Conservation (phyloP, 2,888 invertebrate genomes). For the Autographa pulchrina region DNA sequence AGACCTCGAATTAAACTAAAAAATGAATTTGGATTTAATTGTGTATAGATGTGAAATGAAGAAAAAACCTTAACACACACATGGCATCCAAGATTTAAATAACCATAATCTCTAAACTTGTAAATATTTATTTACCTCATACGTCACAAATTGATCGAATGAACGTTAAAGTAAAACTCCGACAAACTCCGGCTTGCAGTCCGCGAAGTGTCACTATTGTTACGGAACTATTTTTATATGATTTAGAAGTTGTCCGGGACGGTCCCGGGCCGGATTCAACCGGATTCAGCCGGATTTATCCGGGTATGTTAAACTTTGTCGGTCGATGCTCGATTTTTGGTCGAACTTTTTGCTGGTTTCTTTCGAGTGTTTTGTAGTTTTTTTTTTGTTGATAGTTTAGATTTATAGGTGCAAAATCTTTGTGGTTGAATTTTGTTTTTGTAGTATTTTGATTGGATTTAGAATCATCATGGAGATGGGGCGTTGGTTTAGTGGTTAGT, state of each 20-base stretch:
- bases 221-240: conserved; percentile 59
- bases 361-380: conserved; percentile 44
- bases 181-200: conserved; percentile 28
- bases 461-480: too few relatives aligned
- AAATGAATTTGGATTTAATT: too few relatives aligned
- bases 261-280: conserved; percentile 28
- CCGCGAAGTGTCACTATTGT: conserved; percentile 42
- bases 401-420: not conserved
- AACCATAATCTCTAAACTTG: not conserved
- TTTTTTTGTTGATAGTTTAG: conserved; percentile 12
- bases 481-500: too few relatives aligned
- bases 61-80: not conserved
- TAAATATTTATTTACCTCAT: not conserved
- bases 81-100: not conserved
- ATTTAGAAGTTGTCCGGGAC: conserved; percentile 55
- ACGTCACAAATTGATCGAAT: not conserved
- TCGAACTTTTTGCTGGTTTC: conserved; percentile 41
- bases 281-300: conserved; percentile 46
- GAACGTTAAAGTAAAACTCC: conserved; percentile 7
- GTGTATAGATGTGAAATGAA: too few relatives aligned
- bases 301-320: conserved; percentile 55
- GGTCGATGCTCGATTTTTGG: conserved; percentile 47
- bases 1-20: too few relatives aligned
- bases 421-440: not conserved
- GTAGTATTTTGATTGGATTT: too few relatives aligned